Base-by-base conservation (phyloP, 2,113 vertebrate species). In the Athene cunicularia region DNA sequence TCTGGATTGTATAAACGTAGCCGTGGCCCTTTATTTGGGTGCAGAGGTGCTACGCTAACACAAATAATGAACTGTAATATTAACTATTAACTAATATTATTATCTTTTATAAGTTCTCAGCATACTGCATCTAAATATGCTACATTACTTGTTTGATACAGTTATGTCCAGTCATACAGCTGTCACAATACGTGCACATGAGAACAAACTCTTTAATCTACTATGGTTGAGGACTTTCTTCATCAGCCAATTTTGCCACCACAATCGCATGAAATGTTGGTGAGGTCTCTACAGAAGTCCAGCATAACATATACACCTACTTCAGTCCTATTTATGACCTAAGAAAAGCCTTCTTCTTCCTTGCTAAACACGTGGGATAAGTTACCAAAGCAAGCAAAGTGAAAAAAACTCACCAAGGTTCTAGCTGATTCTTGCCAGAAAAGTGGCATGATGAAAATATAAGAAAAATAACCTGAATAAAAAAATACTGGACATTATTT, bases 251-350 rank as follows among this genome's bases (percentile, higher is more conserved):
- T 63, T 35, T 53, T 3, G 0, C 43, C 75, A 37, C 47, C n/a
- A 5, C 1, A 0, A 9, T 9, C 2, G 0, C 17, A 28, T 2
- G 47, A 62, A 62, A 33, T 1, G 14, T 8, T 11, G 27, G 23
- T 8, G 80, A 43, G 41, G 32, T 18, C 67, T 62, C 67, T 11
- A 15, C 47, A 79, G 71, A n/a, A 43, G 23, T 18, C 56, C 58
- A 39, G 43, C 30, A 3, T 7, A 21, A 16, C 4, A 60, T 27
- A 60, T 19, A 19, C 71, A 14, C 8, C 30, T 6, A 2, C 52
- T 47, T 47, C 8, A 11, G 8, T 35, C 92, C 81, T 19, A 2
- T 58, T 35, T 6, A 41, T 53, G 8, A 5, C 2, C 82, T 49
- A 52, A 35, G 58, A 49, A 72, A 71, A 49, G 7, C 76, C 58